Percentiles rank a stretch among this genome's conserved stretches.
Conservation (phyloP, 2,113 vertebrate genomes). For the Pseudolaguvia tuberculata region DNA sequence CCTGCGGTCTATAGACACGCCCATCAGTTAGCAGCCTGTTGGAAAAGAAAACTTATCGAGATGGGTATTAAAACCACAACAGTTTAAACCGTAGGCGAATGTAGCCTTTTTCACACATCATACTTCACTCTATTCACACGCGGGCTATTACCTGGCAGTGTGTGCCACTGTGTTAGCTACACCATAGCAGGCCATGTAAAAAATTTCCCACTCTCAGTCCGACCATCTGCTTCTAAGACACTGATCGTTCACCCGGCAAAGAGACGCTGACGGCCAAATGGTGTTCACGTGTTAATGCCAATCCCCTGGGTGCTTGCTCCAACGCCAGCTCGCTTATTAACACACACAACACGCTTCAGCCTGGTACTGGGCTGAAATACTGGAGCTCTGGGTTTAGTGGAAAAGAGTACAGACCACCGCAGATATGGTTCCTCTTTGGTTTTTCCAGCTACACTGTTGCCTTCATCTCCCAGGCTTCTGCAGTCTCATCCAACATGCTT, state of each 20-base stretch:
- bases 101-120: conserved; percentile 25
- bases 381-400: background rate
- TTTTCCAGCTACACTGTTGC: background rate
- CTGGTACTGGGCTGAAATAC: background rate
- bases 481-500: background rate
- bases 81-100: conserved; percentile 3
- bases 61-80: too few species aligned
- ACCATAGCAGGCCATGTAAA: conserved; percentile 53
- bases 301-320: conserved; percentile 44
- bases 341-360: conserved; percentile 34
- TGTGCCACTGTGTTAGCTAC: conserved; percentile 16
- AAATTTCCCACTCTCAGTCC: conserved; percentile 62
- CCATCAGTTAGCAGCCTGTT: background rate
- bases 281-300: conserved; percentile 50
- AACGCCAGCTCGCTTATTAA: conserved; percentile 41
- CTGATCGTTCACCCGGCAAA: conserved; percentile 49
- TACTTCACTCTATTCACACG: conserved; percentile 57
- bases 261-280: conserved; percentile 47
- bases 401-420: background rate
- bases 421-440: background rate
- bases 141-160: conserved; percentile 55
- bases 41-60: too few species aligned
- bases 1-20: background rate
- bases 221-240: conserved; percentile 70
- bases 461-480: conserved; percentile 2